Base-by-base conservation (phyloP, 2,797 vertebrate species). In the Podarcis lilfordi region DNA sequence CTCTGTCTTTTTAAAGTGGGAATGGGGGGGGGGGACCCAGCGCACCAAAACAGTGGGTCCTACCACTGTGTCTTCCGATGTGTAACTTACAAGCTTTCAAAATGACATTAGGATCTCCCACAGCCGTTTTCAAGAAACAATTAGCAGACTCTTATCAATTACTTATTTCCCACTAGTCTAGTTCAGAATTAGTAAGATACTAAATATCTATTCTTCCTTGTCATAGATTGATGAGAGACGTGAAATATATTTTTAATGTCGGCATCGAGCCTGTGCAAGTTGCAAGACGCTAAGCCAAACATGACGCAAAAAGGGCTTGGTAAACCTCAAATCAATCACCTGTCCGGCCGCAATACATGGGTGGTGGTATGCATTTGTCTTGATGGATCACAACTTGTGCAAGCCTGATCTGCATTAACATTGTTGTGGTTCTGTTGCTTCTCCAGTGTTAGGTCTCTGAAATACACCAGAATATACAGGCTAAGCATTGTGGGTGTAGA, bases 121-220 rank as follows among this genome's bases (percentile, higher is more conserved):
- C 43, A 43, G 43, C 43, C 8, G 43, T 43, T 43, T 43, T 43
- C 43, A 9, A 43, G 43, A 43, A 43, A 43, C 43, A 43, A 43
- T 43, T 43, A 9, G 43, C 43, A 43, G 43, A 43, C 43, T 43
- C 50, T 50, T 13, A 50, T 50, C 50, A 50, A 50, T 50, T 50
- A 50, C 50, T 3, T 50, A 50, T 27, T 40, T 68, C 80, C 40
- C 80, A 45, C 15, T 10, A 19, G 80, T 82, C 25, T 69, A 29
- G 27, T 69, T 69, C 4, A 45, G 64, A 43, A 80, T 17, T 23
- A 80, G 15, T 35, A 82, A 69, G 6, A 43, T 27, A 45, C 27
- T 45, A 82, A 82, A 69, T 82, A 82, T n/a, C 25, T 43, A n/a
- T 82, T 82, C 61, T 82, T 82, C 23, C 11, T 45, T n/a, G 37